These are phyloP conservation scores for Corythornis leucogaster DNA, from an alignment of 2,797 vertebrate species.

Conservation along the genomic window DNA sequence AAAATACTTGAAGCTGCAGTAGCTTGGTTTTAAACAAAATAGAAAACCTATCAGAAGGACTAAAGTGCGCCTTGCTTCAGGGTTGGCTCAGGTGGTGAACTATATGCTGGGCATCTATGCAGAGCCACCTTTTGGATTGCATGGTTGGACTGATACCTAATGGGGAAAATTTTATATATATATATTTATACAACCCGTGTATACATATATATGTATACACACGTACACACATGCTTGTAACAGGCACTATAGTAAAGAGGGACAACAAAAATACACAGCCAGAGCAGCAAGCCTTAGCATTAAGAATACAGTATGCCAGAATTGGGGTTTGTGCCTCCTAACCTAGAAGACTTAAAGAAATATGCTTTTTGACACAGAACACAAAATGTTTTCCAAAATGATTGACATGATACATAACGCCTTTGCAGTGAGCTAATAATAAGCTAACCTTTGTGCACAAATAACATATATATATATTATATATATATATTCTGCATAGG, in stretches of 20 bases:
- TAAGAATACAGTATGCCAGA: slow-evolving; percentile 83
- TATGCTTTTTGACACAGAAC: slow-evolving; percentile 73
- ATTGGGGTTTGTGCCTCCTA: slow-evolving; percentile 82
- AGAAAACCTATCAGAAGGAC: slow-evolving; percentile 89
- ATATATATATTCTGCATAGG: slow-evolving; percentile 85
- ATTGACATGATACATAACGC: slow-evolving; percentile 77
- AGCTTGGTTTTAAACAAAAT: slow-evolving; percentile 88
- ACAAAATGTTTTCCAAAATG: slow-evolving; percentile 79
- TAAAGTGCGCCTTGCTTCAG: slow-evolving; percentile 82
- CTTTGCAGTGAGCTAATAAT: slow-evolving; percentile 76
- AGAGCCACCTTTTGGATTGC: slow-evolving; percentile 84
- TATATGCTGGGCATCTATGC: slow-evolving; percentile 84
- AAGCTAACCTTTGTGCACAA: too few species aligned
- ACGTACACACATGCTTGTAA: slow-evolving; percentile 76
- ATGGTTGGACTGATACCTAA: slow-evolving; percentile 80
- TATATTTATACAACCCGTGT: slow-evolving; percentile 77
- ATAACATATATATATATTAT: slow-evolving; percentile 41
- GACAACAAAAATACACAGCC: slow-evolving; percentile 78
- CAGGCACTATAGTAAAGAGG: slow-evolving; percentile 80
- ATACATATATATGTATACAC: slow-evolving; percentile 73
- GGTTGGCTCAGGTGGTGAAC: slow-evolving; percentile 83
- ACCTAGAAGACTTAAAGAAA: slow-evolving; percentile 81
- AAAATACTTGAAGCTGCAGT: slow-evolving; percentile 95
- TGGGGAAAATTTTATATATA: slow-evolving; percentile 73
- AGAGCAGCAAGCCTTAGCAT: slow-evolving; percentile 91